phyloP scores from a whole-genome alignment of 2,113 vertebrate species.

The Lamprotornis superbus region DNA sequence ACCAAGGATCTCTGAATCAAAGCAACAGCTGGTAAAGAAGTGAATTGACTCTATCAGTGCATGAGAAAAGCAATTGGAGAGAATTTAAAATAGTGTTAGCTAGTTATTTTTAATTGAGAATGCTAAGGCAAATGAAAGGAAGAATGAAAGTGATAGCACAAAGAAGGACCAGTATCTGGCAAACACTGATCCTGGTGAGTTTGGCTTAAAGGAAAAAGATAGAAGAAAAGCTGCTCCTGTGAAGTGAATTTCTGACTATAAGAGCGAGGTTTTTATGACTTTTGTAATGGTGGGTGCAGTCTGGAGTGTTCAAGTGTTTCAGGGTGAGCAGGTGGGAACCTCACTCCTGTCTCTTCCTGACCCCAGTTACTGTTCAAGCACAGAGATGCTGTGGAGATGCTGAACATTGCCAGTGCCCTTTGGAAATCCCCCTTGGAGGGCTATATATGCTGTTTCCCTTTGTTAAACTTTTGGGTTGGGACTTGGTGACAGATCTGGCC shows the following conservation, averaged over 20 bases:
- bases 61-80: background rate
- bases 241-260: background rate
- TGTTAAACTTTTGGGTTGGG: background rate
- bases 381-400: background rate
- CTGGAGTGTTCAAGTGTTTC: accelerated
- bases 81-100: background rate
- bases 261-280: background rate
- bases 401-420: background rate
- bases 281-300: background rate
- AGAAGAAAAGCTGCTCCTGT: background rate
- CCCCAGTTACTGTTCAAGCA: background rate
- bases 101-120: background rate
- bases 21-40: background rate
- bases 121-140: background rate
- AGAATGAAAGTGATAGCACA: background rate
- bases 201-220: background rate
- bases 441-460: background rate
- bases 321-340: background rate
- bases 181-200: background rate
- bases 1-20: background rate
- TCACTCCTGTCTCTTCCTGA: background rate
- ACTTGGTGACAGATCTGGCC: background rate
- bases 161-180: background rate
- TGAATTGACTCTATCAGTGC: background rate
- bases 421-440: background rate